Base-by-base conservation (phyloP, 2,113 vertebrate genomes). In the Lathamus discolor region DNA sequence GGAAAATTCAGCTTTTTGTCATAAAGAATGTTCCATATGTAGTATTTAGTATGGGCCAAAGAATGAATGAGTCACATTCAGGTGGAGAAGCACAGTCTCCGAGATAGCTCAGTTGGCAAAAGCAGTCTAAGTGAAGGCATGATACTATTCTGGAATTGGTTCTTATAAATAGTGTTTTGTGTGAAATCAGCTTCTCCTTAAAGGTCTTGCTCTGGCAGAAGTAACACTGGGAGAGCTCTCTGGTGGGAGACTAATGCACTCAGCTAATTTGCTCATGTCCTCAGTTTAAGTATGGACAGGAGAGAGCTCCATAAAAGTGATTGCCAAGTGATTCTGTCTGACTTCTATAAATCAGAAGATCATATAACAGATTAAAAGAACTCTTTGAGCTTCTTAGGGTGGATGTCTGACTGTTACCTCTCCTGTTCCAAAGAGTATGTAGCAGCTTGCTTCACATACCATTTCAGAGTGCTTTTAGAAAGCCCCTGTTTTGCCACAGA, bases 1-100 rank as follows among this genome's bases (percentile, higher is more conserved):
- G 31, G 74, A 94, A 95, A 74, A 25, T 97, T 95, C 77, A 89
- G 76, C 88, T 96, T 95, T 96, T 96, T 93, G 66, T 82, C 68
- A 25, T 17, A 55, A 81, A 35, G 54, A 52, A 17, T 79, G 91
- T 89, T 92, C 66, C 52, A 43, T 95, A 74, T 82, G 35, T 64
- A 61, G 31, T 52, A 35, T 31, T 91, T 75, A 93, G 62, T 35
- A 54, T 20, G 11, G 75, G 44, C 73, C 49, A 78, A 12, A 62
- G 63, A 67, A 8, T 19, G 57, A 86, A 35, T 64, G 86, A 68
- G n/a, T 69, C 81, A 44, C 78, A 54, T 84, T 92, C 79, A 90
- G 73, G 46, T 74, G 83, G 55, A 92, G 54, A 81, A 67, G 52
- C 59, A 31, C 15, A 72, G n/a, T 52, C 51, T 78, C 72, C 43